Conservation (phyloP, 2,113 vertebrate species). For the Geococcyx californianus region DNA sequence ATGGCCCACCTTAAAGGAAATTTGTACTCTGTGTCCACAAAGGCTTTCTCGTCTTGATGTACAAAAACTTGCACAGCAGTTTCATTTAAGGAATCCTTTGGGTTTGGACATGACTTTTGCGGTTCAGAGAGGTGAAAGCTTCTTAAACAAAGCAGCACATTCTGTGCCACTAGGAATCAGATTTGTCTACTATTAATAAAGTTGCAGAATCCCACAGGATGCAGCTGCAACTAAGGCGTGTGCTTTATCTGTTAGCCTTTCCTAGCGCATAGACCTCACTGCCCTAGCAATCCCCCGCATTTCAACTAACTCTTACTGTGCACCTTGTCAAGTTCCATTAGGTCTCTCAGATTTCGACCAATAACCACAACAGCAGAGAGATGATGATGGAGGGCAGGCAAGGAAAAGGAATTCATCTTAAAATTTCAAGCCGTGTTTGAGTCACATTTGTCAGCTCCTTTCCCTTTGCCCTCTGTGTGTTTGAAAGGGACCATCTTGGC, state of each 20-base stretch:
- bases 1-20: not conserved
- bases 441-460: not conserved
- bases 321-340: not conserved
- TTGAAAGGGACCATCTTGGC: not conserved
- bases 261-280: rapidly evolving
- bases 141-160: not conserved
- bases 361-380: not conserved
- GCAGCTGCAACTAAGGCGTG: not conserved
- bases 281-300: not conserved
- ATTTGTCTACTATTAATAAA: not conserved
- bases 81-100: not conserved
- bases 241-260: not conserved
- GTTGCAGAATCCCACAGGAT: not conserved
- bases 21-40: not conserved
- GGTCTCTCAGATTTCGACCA: not conserved
- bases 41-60: not conserved
- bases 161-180: not conserved
- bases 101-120: not conserved
- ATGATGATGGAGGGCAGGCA: not conserved
- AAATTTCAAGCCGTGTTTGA: not conserved
- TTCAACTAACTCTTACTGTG: not conserved
- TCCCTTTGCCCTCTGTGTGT: not conserved
- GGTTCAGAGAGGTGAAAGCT: not conserved
- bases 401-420: not conserved
- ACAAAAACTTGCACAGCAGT: not conserved